These are phyloP conservation scores for Metacarcinus magister DNA, from an alignment of 2,888 invertebrate genomes.

Conservation along the genomic window DNA sequence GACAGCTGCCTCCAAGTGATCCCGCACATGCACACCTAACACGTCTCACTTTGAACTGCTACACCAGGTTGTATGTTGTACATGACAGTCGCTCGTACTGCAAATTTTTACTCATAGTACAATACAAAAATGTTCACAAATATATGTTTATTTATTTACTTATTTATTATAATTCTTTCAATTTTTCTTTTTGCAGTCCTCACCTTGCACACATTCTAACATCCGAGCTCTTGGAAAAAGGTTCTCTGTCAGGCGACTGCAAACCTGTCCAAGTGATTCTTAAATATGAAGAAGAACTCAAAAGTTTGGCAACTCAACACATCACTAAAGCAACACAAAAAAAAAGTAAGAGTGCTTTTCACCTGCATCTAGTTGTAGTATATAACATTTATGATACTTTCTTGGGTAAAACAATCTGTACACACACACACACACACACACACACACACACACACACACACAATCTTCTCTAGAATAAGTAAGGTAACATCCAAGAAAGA, in stretches of 20 bases:
- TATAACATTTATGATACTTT: background rate
- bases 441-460: background rate
- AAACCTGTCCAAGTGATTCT: conserved; percentile 63
- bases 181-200: conserved; percentile 66
- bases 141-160: background rate
- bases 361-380: background rate
- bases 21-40: too few relatives aligned
- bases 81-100: too few relatives aligned
- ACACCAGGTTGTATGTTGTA: too few relatives aligned
- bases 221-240: conserved; percentile 38
- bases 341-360: background rate
- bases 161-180: background rate
- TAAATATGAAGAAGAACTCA: conserved; percentile 60
- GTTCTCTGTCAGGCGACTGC: conserved; percentile 50
- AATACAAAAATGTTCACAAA: too few relatives aligned
- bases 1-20: too few relatives aligned
- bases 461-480: too few relatives aligned
- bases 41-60: too few relatives aligned
- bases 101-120: too few relatives aligned
- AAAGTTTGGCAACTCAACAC: background rate
- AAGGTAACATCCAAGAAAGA: too few relatives aligned
- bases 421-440: background rate
- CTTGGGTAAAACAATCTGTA: background rate
- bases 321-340: background rate
- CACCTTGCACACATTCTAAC: conserved; percentile 69